phyloP scores from a whole-genome alignment of 2,888 invertebrate genomes.

The Drosophila ustulata region DNA sequence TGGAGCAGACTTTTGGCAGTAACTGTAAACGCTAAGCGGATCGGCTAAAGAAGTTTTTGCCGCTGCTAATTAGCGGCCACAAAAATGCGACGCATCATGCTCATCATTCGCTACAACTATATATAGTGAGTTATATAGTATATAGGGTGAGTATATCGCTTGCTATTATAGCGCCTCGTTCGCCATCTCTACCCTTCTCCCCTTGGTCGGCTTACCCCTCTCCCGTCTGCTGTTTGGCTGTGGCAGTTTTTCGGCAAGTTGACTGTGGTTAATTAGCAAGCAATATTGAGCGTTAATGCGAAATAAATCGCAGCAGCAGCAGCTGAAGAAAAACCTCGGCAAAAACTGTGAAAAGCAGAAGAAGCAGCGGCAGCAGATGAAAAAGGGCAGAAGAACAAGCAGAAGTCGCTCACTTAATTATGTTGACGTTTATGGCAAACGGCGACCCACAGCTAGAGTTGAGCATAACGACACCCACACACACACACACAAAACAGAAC shows the following conservation, averaged over 20 bases:
- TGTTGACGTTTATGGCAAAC: conserved; percentile 75
- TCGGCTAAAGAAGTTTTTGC: conserved; percentile 50
- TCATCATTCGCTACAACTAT: conserved; percentile 31
- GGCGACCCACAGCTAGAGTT: conserved; percentile 18
- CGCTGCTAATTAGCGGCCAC: conserved; percentile 70
- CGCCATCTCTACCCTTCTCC: background rate
- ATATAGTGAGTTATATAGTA: conserved; percentile 2
- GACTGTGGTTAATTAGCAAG: conserved; percentile 75
- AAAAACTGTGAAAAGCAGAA: conserved; percentile 32
- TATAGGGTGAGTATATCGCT: conserved; percentile 23
- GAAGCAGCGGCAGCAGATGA: conserved; percentile 11
- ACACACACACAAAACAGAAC: background rate
- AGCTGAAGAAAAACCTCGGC: conserved; percentile 44
- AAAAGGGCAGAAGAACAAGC: conserved; percentile 5
- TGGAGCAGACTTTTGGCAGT: conserved; percentile 65
- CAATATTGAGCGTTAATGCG: conserved; percentile 81
- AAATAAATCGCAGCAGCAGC: conserved; percentile 79
- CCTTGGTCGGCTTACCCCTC: background rate
- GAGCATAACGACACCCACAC: conserved; percentile 8
- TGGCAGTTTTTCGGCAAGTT: conserved; percentile 56
- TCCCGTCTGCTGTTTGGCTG: conserved; percentile 37
- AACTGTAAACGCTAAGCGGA: conserved; percentile 68
- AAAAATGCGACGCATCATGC: conserved; percentile 76
- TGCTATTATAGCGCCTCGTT: conserved; percentile 50
- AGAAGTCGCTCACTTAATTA: conserved; percentile 68